These are phyloP conservation scores for Chionis minor DNA, from an alignment of 2,113 vertebrate species.

Conservation along the genomic window DNA sequence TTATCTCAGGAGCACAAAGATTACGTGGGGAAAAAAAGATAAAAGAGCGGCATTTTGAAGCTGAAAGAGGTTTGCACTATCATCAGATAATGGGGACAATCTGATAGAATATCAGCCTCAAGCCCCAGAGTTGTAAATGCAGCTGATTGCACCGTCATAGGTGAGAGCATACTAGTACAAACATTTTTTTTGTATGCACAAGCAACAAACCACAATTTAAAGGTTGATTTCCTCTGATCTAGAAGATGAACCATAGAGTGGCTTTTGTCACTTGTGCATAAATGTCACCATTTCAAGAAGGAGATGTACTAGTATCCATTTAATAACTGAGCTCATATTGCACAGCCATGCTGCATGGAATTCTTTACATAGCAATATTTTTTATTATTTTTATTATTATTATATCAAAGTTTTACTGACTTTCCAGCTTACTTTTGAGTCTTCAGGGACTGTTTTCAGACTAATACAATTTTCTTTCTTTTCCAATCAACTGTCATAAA, in stretches of 20 bases:
- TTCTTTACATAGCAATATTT: neutral
- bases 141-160: neutral
- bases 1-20: neutral
- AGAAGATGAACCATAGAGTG: neutral
- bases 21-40: neutral
- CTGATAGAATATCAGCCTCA: neutral
- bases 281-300: neutral
- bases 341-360: neutral
- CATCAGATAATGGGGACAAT: neutral
- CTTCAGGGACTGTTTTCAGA: neutral
- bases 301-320: neutral
- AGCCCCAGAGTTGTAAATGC: neutral
- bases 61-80: neutral
- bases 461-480: neutral
- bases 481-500: neutral
- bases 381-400: neutral
- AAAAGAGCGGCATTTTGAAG: neutral
- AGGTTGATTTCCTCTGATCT: neutral
- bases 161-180: neutral
- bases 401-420: neutral
- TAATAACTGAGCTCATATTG: neutral
- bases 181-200: neutral
- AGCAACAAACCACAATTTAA: neutral
- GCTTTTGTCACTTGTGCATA: neutral
- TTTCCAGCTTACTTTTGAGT: neutral